Conservation (phyloP, 2,113 vertebrate species). For the Sinocyclocheilus rhinocerous region DNA sequence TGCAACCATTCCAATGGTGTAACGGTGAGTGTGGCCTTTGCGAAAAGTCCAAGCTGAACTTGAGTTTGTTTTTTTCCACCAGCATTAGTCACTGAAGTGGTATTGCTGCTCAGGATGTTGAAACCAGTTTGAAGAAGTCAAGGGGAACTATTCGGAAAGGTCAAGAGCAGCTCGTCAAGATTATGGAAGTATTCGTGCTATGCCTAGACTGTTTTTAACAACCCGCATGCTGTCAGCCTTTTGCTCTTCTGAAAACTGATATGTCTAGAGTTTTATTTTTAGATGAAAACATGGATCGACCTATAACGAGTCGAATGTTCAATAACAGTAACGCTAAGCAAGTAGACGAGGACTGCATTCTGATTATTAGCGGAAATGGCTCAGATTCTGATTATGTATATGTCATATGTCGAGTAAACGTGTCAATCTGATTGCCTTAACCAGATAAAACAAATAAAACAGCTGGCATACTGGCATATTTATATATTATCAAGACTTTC, state of each 20-base stretch:
- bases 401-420: not conserved
- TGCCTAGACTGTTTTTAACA: not conserved
- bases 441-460: not conserved
- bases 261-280: conserved; percentile 28
- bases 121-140: conserved; percentile 33
- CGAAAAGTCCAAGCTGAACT: not conserved
- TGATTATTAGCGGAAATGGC: not conserved
- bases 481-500: not conserved
- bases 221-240: not conserved
- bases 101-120: not conserved
- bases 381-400: not conserved
- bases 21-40: conserved; percentile 75
- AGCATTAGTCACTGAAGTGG: not conserved
- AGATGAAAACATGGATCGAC: not conserved
- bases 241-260: conserved; percentile 17
- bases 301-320: not conserved
- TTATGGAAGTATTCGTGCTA: not conserved
- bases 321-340: not conserved
- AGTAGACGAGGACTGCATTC: not conserved
- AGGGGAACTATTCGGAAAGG: conserved; percentile 1
- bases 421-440: not conserved
- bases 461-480: not conserved
- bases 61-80: not conserved
- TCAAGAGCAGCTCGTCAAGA: not conserved
- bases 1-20: conserved; percentile 84